These are phyloP conservation scores for Sturnira hondurensis DNA, from an alignment of 2,113 vertebrate species.

Conservation along the genomic window DNA sequence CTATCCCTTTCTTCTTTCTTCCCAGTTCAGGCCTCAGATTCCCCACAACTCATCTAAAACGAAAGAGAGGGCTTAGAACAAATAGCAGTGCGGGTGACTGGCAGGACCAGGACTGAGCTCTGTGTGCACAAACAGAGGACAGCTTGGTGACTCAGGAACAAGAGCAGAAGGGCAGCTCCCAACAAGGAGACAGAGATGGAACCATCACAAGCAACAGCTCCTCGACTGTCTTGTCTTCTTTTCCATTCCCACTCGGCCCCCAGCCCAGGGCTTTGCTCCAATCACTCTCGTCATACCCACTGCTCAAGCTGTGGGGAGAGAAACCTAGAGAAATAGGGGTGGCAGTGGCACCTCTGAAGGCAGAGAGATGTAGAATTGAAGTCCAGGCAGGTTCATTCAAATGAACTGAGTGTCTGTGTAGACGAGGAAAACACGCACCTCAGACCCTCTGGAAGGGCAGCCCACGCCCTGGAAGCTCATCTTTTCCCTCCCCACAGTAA, in stretches of 20 bases:
- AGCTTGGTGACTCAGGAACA: neutral
- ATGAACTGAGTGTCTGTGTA: neutral
- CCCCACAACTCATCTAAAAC: neutral
- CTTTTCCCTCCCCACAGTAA: slow-evolving; percentile 53
- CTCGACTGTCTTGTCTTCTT: neutral
- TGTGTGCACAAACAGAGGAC: neutral
- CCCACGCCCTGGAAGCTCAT: neutral
- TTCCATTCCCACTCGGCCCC: neutral
- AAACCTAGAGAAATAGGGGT: neutral
- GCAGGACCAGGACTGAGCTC: neutral
- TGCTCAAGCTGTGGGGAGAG: neutral
- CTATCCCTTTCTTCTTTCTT: neutral
- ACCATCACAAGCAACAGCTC: neutral
- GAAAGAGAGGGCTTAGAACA: neutral
- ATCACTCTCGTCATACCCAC: neutral
- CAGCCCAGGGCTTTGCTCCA: neutral
- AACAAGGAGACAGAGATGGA: neutral
- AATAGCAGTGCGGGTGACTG: neutral
- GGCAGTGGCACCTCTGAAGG: neutral
- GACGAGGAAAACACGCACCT: neutral
- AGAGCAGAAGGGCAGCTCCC: neutral
- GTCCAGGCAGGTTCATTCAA: fast-evolving
- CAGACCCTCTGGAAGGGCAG: neutral
- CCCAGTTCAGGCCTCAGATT: neutral
- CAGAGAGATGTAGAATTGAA: neutral